A percentile compares a stretch with the other conserved stretches of the same genome.
Evolutionary conservation across 2,888 invertebrate genomes (phyloP).

Genomic region (Priocnemis perturbator): DNA sequence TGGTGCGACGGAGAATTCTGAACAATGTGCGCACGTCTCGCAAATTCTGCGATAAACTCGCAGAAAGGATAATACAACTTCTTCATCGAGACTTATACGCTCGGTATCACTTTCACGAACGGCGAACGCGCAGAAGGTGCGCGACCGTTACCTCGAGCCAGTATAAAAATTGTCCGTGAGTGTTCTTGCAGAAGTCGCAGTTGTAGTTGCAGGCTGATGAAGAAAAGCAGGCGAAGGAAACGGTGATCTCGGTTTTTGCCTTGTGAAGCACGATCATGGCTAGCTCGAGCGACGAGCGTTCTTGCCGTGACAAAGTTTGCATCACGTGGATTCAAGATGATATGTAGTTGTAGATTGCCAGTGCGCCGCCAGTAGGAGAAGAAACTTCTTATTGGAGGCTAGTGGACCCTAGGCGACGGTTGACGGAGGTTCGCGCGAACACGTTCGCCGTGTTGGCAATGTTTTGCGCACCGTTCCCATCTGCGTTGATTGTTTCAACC

Average conservation of each 20-base stretch:
- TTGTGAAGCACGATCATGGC: constrained; percentile 3
- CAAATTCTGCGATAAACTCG: no score
- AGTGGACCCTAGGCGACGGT: no score
- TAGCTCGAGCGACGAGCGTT: not conserved
- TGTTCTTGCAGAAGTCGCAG: not conserved
- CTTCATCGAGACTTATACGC: no score
- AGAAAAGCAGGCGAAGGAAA: not conserved
- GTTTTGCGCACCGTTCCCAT: not conserved
- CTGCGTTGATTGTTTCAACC: no score
- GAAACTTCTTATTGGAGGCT: not conserved
- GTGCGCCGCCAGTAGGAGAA: not conserved
- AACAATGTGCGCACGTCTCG: no score
- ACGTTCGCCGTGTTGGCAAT: no score
- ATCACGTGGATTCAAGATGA: constrained; percentile 26
- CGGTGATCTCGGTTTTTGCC: constrained; percentile 8
- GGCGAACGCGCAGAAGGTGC: no score
- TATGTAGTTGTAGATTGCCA: constrained; percentile 32
- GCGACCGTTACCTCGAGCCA: no score
- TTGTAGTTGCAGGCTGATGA: not conserved
- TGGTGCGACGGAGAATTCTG: no score
- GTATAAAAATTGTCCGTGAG: not conserved
- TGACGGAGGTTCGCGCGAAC: no score
- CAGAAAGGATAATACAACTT: no score
- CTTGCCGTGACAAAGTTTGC: constrained; percentile 23
- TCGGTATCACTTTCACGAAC: no score